Base-by-base conservation (phyloP, 2,888 invertebrate species). In the Andrena marginata region DNA sequence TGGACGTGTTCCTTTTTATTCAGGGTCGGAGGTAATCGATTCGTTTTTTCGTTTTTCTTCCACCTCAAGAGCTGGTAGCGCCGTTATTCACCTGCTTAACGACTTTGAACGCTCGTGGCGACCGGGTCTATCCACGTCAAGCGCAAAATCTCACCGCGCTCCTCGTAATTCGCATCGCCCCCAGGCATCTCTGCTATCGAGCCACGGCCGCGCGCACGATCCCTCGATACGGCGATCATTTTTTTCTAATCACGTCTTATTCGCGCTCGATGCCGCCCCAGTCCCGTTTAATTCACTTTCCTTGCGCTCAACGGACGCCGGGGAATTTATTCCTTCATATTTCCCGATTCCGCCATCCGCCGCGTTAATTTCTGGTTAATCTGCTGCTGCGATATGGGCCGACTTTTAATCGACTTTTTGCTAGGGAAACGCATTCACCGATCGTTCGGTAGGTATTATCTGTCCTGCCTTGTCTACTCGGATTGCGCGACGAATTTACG, bases 21-120 rank as follows among this genome's bases (percentile, higher is more conserved):
- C 71, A 75, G 62, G 76, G 76, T 80, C 82, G 74, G 72, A 80
- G 77, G 73, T 77, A 83, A 83, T 82, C 85, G 87, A 82, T 85
- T 82, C 64, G 67, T 75, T 84, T 85, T 74, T 85, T 82, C 56
- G 56, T 56, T 68, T 65, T 63, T 29, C 20, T 2, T 23, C 26
- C 26, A 35, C 51, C 42, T 16, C 35, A 10, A 67, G 51, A 54
- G 75, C 77, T 74, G 81, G 71, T 85, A 80, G 42, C 70, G 72
- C 68, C 77, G 75, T 78, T 78, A 69, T 56, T 69, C 74, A 71
- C 70, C 77, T 80, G 76, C 70, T 42, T 78, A 76, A 71, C 68
- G 72, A 79, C 72, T 42, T 54, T 33, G 73, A 31, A 51, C 59
- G 65, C 72, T 23, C 56, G 70, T 23, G 33, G 49, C 31, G 60